A percentile compares a stretch with the other conserved stretches of the same genome.
These are phyloP conservation scores for Lophochroa leadbeateri DNA, from an alignment of 2,113 vertebrate genomes.

Conservation along the genomic window DNA sequence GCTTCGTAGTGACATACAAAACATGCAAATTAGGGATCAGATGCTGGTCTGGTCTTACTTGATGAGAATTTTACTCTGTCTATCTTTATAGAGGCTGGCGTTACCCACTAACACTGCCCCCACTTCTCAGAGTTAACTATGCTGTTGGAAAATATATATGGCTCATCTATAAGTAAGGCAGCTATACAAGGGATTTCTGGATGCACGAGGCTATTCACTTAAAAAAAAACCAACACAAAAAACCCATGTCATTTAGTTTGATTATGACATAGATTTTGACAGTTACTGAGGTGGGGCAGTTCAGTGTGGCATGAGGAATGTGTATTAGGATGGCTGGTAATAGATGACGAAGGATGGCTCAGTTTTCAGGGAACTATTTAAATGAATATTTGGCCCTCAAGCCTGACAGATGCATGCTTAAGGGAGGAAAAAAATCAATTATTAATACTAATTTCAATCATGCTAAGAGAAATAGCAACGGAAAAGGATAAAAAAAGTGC, in stretches of 20 bases:
- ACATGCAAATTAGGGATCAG: neutral
- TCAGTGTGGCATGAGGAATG: neutral
- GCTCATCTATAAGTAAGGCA: neutral
- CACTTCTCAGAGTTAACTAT: neutral
- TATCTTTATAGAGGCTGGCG: neutral
- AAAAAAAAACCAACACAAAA: neutral
- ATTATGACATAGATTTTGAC: neutral
- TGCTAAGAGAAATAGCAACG: neutral
- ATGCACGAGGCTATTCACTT: accelerated
- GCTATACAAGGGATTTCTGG: neutral
- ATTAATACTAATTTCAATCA: neutral
- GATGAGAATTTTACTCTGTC: neutral
- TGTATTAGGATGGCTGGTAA: neutral
- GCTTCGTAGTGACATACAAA: neutral
- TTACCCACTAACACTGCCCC: neutral
- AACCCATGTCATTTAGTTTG: neutral
- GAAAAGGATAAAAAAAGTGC: neutral
- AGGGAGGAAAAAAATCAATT: neutral
- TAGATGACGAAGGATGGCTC: neutral
- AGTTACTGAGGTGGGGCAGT: neutral
- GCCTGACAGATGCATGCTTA: neutral
- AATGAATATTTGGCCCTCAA: neutral
- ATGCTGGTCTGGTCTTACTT: neutral
- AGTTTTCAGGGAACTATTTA: neutral
- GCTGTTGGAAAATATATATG: neutral